These are phyloP conservation scores for Caenorhabditis tropicalis DNA, from an alignment of 1,140 invertebrate genomes.

Conservation along the genomic window DNA sequence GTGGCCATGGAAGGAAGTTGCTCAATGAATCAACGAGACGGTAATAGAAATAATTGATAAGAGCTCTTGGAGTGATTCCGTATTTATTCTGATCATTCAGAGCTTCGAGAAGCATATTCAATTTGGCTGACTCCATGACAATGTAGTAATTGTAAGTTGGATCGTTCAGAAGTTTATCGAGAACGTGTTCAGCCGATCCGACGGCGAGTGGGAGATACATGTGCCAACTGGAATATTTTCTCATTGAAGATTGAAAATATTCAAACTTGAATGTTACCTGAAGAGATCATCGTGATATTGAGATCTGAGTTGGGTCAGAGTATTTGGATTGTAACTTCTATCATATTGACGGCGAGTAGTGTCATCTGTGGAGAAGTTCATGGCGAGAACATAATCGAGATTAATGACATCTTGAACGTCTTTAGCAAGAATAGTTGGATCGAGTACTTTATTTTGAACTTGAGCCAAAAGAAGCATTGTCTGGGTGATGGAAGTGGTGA, in stretches of 20 bases:
- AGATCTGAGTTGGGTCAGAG: not conserved
- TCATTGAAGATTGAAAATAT: conserved; percentile 28
- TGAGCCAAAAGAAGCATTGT: conserved; percentile 49
- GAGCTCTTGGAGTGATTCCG: conserved; percentile 52
- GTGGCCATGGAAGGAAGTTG: conserved; percentile 55
- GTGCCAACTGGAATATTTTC: conserved; percentile 14
- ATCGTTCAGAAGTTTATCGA: not conserved
- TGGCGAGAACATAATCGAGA: conserved; percentile 61
- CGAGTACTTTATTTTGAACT: conserved; percentile 40
- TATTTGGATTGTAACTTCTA: conserved; percentile 60
- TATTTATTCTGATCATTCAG: conserved; percentile 24
- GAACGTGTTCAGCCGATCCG: conserved; percentile 19
- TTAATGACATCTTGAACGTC: conserved; percentile 60
- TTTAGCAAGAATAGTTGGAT: conserved; percentile 35
- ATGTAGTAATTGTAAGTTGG: conserved; percentile 23
- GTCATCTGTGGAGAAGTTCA: conserved; percentile 57
- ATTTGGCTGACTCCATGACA: conserved; percentile 49
- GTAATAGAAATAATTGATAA: conserved; percentile 65
- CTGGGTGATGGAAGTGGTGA: not conserved
- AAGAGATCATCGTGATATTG: not conserved
- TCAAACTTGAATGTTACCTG: not conserved
- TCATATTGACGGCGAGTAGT: conserved; percentile 56
- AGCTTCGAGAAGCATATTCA: conserved; percentile 31
- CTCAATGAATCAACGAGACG: conserved; percentile 55
- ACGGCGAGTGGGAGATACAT: conserved; percentile 14